phyloP scores from a whole-genome alignment of 2,888 invertebrate genomes.

The Yponomeuta sedellus region DNA sequence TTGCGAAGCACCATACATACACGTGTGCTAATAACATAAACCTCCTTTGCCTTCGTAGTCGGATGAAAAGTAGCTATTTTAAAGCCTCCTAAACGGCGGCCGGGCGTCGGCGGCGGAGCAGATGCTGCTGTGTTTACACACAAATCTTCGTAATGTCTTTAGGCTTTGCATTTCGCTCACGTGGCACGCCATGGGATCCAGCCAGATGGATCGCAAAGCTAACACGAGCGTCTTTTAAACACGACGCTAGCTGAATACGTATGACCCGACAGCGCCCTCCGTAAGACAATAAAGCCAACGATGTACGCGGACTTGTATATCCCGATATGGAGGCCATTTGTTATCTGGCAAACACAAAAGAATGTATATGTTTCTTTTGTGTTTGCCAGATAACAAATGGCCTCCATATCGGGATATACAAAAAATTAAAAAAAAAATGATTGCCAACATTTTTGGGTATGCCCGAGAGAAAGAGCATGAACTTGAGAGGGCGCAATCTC shows the following conservation, averaged over 20 bases:
- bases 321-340: neutral
- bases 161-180: slow-evolving; percentile 24
- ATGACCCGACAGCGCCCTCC: slow-evolving; percentile 7
- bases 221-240: slow-evolving; percentile 30
- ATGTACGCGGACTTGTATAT: neutral
- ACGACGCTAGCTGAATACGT: slow-evolving; percentile 12
- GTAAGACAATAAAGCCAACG: neutral
- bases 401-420: too few relatives aligned
- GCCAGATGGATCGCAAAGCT: slow-evolving; percentile 28
- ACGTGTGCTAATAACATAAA: too few relatives aligned
- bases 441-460: too few relatives aligned
- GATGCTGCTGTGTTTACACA: slow-evolving; percentile 6
- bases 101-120: neutral
- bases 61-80: neutral
- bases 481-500: too few relatives aligned
- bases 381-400: too few relatives aligned
- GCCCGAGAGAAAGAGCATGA: too few relatives aligned
- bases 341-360: neutral
- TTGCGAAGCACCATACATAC: too few relatives aligned
- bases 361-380: too few relatives aligned
- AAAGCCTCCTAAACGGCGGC: neutral
- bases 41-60: too few relatives aligned
- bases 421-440: too few relatives aligned
- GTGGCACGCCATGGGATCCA: slow-evolving; percentile 12
- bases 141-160: slow-evolving; percentile 6